Evolutionary conservation across 2,888 invertebrate genomes (phyloP).

Genomic region (Crocallis elinguaria): DNA sequence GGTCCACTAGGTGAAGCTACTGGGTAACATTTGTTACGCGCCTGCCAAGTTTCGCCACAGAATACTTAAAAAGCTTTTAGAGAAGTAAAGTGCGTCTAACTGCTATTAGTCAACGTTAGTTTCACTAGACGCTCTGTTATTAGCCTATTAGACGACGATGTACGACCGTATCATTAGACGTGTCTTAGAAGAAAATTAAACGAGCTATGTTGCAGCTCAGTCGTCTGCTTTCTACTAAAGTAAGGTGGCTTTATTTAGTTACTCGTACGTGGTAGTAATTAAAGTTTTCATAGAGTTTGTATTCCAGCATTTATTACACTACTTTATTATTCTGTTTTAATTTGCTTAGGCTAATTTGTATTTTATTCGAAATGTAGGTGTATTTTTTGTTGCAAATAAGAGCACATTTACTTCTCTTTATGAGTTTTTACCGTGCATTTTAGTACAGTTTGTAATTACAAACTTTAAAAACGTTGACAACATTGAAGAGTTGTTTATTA

Average conservation of each 20-base stretch:
- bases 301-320: too few relatives aligned
- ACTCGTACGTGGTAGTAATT: constrained; percentile 10
- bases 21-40: constrained; percentile 35
- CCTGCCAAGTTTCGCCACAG: constrained; percentile 32
- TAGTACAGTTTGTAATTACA: too few relatives aligned
- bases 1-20: constrained; percentile 22
- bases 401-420: too few relatives aligned
- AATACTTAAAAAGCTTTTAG: constrained; percentile 42
- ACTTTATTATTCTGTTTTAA: too few relatives aligned
- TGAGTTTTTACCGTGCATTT: too few relatives aligned
- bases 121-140: constrained; percentile 33
- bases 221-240: constrained; percentile 7
- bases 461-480: too few relatives aligned
- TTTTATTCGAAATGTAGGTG: too few relatives aligned
- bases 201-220: constrained; percentile 18
- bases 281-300: constrained; percentile 2
- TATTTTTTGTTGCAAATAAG: too few relatives aligned
- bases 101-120: constrained; percentile 40
- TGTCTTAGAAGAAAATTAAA: constrained; percentile 31
- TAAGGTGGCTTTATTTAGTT: constrained; percentile 15
- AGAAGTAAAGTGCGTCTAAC: constrained; percentile 39
- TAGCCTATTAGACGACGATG: constrained; percentile 32
- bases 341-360: neutral
- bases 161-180: constrained; percentile 28
- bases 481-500: too few relatives aligned